phyloP scores from a whole-genome alignment of 2,113 vertebrate species.

The Ovibos moschatus region DNA sequence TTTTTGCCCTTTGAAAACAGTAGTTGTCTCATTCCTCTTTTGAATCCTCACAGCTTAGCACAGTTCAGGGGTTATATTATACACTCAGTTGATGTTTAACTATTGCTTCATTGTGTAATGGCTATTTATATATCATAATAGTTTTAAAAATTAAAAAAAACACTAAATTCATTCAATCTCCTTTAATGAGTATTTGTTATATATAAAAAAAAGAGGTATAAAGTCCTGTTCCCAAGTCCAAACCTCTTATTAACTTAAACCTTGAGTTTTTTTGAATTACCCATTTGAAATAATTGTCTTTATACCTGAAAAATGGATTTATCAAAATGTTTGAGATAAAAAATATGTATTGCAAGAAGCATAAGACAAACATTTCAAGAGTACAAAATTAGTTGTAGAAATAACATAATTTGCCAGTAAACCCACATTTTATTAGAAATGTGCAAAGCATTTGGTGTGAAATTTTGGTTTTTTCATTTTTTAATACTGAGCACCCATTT shows the following conservation, averaged over 20 bases:
- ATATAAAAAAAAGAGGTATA: slow-evolving; percentile 80
- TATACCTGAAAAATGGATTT: slow-evolving; percentile 63
- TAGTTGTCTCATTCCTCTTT: not conserved
- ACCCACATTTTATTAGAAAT: slow-evolving; percentile 69
- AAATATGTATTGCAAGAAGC: slow-evolving; percentile 61
- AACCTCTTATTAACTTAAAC: slow-evolving; percentile 68
- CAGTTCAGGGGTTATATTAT: not conserved
- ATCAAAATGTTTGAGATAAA: slow-evolving; percentile 68
- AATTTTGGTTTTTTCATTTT: slow-evolving; percentile 64
- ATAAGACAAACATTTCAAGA: slow-evolving; percentile 77
- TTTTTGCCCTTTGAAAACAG: not conserved
- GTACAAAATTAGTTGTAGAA: slow-evolving; percentile 81
- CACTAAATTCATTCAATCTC: slow-evolving; percentile 73
- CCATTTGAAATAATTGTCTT: slow-evolving; percentile 68
- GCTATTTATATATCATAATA: not conserved
- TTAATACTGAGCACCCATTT: slow-evolving; percentile 72
- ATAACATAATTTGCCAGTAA: slow-evolving; percentile 81
- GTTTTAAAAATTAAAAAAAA: slow-evolving; percentile 47
- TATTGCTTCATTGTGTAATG: not conserved
- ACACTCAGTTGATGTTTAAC: not conserved
- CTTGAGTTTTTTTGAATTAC: slow-evolving; percentile 75
- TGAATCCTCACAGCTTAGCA: not conserved
- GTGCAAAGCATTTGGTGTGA: slow-evolving; percentile 74
- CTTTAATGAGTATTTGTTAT: slow-evolving; percentile 86
- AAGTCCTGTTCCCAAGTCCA: slow-evolving; percentile 63